Evolutionary conservation across 2,113 vertebrate species (phyloP).

Genomic region (Engraulis encrasicolus): DNA sequence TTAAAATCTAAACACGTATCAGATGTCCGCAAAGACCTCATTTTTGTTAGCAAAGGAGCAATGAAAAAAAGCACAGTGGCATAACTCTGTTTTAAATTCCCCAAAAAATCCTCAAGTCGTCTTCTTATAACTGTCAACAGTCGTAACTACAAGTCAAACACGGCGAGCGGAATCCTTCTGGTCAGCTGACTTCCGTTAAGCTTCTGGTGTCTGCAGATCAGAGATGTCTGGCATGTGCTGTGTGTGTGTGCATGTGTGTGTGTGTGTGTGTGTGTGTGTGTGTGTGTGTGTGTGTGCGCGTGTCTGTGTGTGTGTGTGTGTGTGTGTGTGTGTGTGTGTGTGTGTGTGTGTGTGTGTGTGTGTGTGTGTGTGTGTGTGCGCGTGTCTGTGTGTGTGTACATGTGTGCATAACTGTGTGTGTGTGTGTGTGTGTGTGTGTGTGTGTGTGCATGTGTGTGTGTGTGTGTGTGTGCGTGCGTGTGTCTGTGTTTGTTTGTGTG

Average conservation of each 20-base stretch:
- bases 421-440: not conserved
- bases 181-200: not conserved
- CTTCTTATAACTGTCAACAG: not conserved
- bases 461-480: too few species aligned
- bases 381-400: too few species aligned
- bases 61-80: not conserved
- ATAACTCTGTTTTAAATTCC: not conserved
- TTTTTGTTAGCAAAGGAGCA: not conserved
- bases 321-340: not conserved
- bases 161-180: not conserved
- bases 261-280: not conserved
- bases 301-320: not conserved
- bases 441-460: too few species aligned
- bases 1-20: constrained; percentile 2
- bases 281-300: not conserved
- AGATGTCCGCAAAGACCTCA: not conserved
- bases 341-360: not conserved
- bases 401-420: too few species aligned
- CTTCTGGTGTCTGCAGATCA: not conserved
- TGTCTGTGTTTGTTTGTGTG: too few species aligned
- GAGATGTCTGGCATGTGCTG: not conserved
- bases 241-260: too few species aligned
- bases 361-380: not conserved
- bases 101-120: not conserved
- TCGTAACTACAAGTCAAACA: not conserved